A percentile compares a stretch with the other conserved stretches of the same genome.
Evolutionary conservation across 2,797 vertebrate genomes (phyloP).

Genomic region (Leucoraja ocellata): DNA sequence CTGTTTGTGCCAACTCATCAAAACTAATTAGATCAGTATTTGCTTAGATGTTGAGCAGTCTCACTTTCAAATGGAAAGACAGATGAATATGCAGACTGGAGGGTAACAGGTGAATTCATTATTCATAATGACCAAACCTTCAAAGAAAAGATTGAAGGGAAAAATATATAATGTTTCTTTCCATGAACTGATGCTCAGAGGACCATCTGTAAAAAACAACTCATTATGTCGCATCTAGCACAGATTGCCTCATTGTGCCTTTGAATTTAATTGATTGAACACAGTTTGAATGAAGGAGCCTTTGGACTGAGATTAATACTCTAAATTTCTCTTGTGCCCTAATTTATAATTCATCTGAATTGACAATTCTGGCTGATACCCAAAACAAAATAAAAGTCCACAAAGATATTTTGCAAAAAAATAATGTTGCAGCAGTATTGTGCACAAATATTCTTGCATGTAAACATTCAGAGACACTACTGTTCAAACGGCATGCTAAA

Average conservation of each 20-base stretch:
- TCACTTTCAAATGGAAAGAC: background rate
- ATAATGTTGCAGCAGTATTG: background rate
- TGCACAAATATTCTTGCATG: no score
- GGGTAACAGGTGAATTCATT: background rate
- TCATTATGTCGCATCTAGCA: background rate
- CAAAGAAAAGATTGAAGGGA: background rate
- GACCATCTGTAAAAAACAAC: background rate
- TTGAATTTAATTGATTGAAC: constrained; percentile 2
- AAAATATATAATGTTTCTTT: background rate
- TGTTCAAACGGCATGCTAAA: background rate
- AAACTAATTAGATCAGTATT: background rate
- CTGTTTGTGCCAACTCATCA: no score
- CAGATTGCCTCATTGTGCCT: background rate
- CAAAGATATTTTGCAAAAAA: background rate
- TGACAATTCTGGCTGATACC: background rate
- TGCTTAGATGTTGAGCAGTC: background rate
- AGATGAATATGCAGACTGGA: background rate
- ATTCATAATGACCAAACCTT: background rate
- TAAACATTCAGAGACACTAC: background rate
- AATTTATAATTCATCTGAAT: background rate
- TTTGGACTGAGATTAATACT: constrained; percentile 20
- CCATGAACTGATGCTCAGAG: background rate
- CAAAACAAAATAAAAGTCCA: background rate
- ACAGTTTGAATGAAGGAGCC: background rate
- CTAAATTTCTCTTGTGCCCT: constrained; percentile 2